phyloP scores from a whole-genome alignment of 2,888 invertebrate genomes.

The Reticulitermes lucifugus region DNA sequence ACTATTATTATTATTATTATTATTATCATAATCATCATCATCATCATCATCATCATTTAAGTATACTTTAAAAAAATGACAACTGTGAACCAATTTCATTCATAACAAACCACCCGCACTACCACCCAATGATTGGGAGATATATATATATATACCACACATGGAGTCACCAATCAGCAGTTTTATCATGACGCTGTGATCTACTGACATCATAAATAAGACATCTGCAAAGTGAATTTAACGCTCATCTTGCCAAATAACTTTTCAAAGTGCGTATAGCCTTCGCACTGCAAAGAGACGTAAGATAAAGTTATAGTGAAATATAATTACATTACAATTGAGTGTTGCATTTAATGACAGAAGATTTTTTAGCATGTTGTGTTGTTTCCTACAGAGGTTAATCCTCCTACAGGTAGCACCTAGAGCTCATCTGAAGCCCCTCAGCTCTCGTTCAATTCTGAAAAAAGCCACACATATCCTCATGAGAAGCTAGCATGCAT shows the following conservation, averaged over 20 bases:
- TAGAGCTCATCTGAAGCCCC: constrained; percentile 40
- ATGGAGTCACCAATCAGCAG: neutral
- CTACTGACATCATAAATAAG: constrained; percentile 23
- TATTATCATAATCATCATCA: too few relatives aligned
- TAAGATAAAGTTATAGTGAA: constrained; percentile 40
- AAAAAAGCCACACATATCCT: constrained; percentile 43
- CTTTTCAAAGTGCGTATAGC: neutral
- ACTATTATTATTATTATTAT: constrained; percentile 22
- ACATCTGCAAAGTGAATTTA: constrained; percentile 28
- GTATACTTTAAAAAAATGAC: constrained; percentile 18
- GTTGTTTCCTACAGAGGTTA: constrained; percentile 40
- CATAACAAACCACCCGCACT: constrained; percentile 3
- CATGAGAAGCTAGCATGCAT: neutral
- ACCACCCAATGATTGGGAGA: neutral
- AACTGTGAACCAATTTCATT: neutral
- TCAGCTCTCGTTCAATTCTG: constrained; percentile 54
- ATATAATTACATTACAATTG: constrained; percentile 35
- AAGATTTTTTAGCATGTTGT: constrained; percentile 39
- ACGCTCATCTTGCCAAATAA: constrained; percentile 20
- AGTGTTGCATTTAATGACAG: constrained; percentile 38
- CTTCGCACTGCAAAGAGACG: constrained; percentile 42
- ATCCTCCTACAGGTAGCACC: constrained; percentile 41
- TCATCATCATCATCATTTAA: neutral
- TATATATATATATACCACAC: neutral
- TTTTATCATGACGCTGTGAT: neutral